Percentiles rank a stretch among this genome's conserved stretches.
Conservation (phyloP, 2,888 invertebrate genomes). For the Xanthorhoe designata region DNA sequence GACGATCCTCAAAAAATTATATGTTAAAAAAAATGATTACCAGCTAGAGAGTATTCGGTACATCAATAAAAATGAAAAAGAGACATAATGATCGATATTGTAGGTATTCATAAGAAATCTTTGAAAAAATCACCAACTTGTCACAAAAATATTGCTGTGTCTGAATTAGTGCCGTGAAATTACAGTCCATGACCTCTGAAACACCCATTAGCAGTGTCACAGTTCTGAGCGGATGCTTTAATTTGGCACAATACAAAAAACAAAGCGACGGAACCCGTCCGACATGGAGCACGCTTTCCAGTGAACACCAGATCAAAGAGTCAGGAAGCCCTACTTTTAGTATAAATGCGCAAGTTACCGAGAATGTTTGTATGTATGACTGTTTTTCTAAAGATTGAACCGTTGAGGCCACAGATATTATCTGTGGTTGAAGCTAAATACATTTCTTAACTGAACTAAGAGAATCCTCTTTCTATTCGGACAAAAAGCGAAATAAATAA, state of each 20-base stretch:
- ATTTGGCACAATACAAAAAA: slow-evolving; percentile 54
- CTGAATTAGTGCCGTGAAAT: slow-evolving; percentile 14
- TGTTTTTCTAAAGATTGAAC: background rate
- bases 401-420: no score
- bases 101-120: no score
- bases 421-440: no score
- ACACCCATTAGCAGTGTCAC: slow-evolving; percentile 35
- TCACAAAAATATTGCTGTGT: background rate
- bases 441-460: no score
- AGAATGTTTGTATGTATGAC: background rate
- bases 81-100: no score
- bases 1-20: no score
- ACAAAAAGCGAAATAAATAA: no score
- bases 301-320: slow-evolving; percentile 34
- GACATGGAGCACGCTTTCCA: slow-evolving; percentile 42
- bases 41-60: no score
- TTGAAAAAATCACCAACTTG: no score
- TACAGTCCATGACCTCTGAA: slow-evolving; percentile 27
- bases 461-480: no score
- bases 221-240: slow-evolving; percentile 53
- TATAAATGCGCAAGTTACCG: background rate
- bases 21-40: no score
- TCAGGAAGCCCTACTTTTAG: slow-evolving; percentile 1
- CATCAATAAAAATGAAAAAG: no score
- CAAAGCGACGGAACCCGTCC: slow-evolving; percentile 47